phyloP scores from a whole-genome alignment of 2,113 vertebrate species.

The Eudyptes chrysolophus region DNA sequence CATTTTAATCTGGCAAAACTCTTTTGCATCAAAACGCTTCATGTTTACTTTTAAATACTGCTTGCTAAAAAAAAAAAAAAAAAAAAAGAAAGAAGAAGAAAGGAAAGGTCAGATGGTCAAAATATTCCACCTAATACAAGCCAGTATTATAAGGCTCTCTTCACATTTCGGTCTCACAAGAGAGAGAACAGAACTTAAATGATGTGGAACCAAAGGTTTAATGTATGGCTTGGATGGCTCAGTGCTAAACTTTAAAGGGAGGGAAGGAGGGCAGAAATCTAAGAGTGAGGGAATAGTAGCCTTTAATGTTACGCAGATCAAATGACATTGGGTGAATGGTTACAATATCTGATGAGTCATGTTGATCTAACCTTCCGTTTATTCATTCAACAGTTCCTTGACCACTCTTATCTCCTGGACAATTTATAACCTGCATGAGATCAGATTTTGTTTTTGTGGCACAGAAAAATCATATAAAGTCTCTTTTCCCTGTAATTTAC shows the following conservation, averaged over 20 bases:
- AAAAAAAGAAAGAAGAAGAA: background rate
- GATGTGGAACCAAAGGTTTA: slow-evolving; percentile 37
- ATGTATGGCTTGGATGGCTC: slow-evolving; percentile 9
- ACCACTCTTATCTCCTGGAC: slow-evolving; percentile 25
- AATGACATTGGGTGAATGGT: slow-evolving; percentile 19
- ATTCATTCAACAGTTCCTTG: slow-evolving; percentile 16
- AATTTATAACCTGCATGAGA: slow-evolving; percentile 38
- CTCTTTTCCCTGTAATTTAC: background rate
- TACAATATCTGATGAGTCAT: slow-evolving; percentile 41
- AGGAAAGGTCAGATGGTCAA: background rate
- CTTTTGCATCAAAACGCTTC: background rate
- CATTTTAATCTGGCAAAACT: slow-evolving; percentile 37
- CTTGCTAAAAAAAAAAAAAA: background rate
- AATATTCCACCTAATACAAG: slow-evolving; percentile 6
- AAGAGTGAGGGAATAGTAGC: background rate
- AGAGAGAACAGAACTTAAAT: slow-evolving; percentile 1
- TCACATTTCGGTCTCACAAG: background rate
- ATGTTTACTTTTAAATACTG: slow-evolving; percentile 49
- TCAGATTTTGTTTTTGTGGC: slow-evolving; percentile 13
- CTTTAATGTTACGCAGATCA: slow-evolving; percentile 32
- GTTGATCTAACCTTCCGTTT: slow-evolving; percentile 39
- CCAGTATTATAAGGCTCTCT: background rate
- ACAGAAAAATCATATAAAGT: background rate
- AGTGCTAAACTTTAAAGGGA: slow-evolving; percentile 35
- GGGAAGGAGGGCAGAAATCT: slow-evolving; percentile 5